Evolutionary conservation across 2,113 vertebrate species (phyloP).

Genomic region (Phoxinus phoxinus): DNA sequence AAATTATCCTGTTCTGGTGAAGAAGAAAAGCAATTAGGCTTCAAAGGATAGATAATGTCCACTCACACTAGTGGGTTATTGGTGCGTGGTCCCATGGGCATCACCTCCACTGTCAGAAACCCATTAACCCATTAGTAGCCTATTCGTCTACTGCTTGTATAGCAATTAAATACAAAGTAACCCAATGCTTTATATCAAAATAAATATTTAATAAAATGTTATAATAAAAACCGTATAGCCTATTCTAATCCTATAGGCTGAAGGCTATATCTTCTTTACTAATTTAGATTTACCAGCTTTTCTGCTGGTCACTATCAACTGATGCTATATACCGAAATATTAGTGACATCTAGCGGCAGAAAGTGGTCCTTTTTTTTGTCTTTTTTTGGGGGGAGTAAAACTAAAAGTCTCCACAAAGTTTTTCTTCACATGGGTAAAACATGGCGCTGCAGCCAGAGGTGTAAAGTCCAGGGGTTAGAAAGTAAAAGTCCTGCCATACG

Average conservation of each 20-base stretch:
- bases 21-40: conserved; percentile 25
- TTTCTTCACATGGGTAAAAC: background rate
- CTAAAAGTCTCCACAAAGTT: background rate
- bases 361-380: too few relatives aligned
- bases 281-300: background rate
- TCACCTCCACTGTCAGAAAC: conserved; percentile 33
- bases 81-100: background rate
- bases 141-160: background rate
- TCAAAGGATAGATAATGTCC: conserved; percentile 12
- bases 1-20: conserved; percentile 13
- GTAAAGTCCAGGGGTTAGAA: too few relatives aligned
- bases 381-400: too few relatives aligned
- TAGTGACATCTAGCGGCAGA: background rate
- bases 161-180: background rate
- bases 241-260: background rate
- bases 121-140: conserved; percentile 2
- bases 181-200: background rate
- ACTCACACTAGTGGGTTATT: background rate
- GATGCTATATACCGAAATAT: background rate
- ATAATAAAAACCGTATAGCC: background rate
- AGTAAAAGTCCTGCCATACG: too few relatives aligned
- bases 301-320: background rate
- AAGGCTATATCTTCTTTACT: background rate
- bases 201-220: background rate
- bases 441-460: background rate